Conservation (phyloP, 2,888 invertebrate genomes). For the Nudaria mundana region DNA sequence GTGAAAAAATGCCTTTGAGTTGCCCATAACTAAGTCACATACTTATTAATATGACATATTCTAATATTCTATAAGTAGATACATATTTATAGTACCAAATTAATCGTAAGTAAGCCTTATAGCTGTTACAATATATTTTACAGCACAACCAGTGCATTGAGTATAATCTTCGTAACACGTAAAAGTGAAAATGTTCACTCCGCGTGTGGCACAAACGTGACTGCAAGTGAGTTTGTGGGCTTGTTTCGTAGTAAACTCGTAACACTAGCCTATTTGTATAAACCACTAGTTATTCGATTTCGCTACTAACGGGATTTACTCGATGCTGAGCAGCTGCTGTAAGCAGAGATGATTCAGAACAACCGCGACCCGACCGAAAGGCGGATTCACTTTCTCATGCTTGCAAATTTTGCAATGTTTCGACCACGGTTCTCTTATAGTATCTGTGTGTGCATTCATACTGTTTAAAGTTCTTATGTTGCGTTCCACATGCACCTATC, state of each 20-base stretch:
- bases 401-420: conserved; percentile 36
- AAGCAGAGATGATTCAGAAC: conserved; percentile 20
- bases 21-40: no score
- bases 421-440: conserved; percentile 16
- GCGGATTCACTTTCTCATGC: conserved; percentile 71
- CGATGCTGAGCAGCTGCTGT: conserved; percentile 8
- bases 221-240: conserved; percentile 13
- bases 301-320: conserved; percentile 67
- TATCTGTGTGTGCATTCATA: not conserved
- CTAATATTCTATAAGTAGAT: no score
- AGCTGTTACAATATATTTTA: not conserved
- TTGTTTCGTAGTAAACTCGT: conserved; percentile 39
- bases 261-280: conserved; percentile 65
- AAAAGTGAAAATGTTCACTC: conserved; percentile 16
- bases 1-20: no score
- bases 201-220: conserved; percentile 5
- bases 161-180: conserved; percentile 10
- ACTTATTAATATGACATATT: no score
- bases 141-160: not conserved
- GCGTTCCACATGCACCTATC: no score
- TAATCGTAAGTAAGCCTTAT: not conserved
- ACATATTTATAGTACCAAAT: no score
- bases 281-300: conserved; percentile 62
- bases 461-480: no score
- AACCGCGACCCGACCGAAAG: conserved; percentile 21